Evolutionary conservation across 2,888 invertebrate species (phyloP).

Genomic region (Drosophila cracens): DNA sequence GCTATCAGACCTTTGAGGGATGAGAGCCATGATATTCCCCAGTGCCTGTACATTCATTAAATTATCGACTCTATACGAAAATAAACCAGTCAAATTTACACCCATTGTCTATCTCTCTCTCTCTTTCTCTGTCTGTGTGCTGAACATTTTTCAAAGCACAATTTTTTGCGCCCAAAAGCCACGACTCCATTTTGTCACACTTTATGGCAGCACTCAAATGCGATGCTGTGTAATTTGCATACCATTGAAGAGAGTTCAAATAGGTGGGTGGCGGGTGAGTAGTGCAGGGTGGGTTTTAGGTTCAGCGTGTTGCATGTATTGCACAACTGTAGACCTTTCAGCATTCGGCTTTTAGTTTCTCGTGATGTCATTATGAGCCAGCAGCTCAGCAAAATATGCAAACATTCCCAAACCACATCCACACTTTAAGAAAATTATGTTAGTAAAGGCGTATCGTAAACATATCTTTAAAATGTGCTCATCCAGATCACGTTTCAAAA

Average conservation of each 20-base stretch:
- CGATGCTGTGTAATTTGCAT: slow-evolving; percentile 58
- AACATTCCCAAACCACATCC: slow-evolving; percentile 14
- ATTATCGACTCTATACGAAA: slow-evolving; percentile 68
- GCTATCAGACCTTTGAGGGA: slow-evolving; percentile 32
- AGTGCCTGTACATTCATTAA: slow-evolving; percentile 51
- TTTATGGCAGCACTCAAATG: slow-evolving; percentile 65
- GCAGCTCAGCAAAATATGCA: slow-evolving; percentile 35
- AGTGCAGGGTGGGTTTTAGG: neutral
- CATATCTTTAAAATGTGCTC: neutral
- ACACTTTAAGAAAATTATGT: neutral
- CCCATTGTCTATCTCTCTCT: neutral
- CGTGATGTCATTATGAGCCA: slow-evolving; percentile 47
- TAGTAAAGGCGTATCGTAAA: neutral
- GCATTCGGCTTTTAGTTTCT: slow-evolving; percentile 43
- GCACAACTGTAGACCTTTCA: slow-evolving; percentile 38
- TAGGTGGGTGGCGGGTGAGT: neutral
- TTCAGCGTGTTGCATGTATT: slow-evolving; percentile 24
- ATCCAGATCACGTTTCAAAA: neutral
- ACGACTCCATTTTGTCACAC: slow-evolving; percentile 60
- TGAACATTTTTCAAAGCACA: slow-evolving; percentile 54
- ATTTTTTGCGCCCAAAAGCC: slow-evolving; percentile 52
- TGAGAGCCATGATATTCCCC: slow-evolving; percentile 21
- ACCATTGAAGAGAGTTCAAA: slow-evolving; percentile 27
- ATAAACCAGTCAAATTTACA: slow-evolving; percentile 55
- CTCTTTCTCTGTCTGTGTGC: slow-evolving; percentile 5